Conservation (phyloP, 2,113 vertebrate genomes). For the Hyperopisus bebe region DNA sequence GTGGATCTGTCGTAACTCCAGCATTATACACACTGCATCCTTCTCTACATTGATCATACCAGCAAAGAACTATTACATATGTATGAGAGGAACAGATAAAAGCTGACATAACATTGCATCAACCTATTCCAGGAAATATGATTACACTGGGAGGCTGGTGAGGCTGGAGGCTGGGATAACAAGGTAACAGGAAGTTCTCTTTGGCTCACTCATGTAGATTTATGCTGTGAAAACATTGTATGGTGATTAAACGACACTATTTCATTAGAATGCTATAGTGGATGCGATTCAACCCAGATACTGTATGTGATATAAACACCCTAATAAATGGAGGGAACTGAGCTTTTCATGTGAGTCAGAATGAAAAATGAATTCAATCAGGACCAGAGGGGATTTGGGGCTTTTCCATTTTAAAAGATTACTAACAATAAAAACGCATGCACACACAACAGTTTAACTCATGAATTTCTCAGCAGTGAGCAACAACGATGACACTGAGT, state of each 20-base stretch:
- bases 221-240: not conserved
- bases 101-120: conserved; percentile 5
- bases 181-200: not conserved
- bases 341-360: not conserved
- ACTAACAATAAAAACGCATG: not conserved
- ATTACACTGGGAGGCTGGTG: not conserved
- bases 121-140: not conserved
- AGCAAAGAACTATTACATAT: not conserved
- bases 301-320: not conserved
- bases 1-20: not conserved
- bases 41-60: not conserved
- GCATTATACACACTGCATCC: not conserved
- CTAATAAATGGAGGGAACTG: not conserved
- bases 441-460: not conserved
- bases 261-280: not conserved
- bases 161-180: not conserved
- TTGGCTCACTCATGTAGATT: not conserved
- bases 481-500: not conserved
- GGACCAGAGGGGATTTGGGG: not conserved
- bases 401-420: not conserved
- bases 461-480: not conserved
- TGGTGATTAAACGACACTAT: not conserved
- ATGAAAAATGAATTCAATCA: conserved; percentile 6
- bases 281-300: not conserved
- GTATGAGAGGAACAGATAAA: conserved; percentile 5